These are phyloP conservation scores for Serinus canaria DNA, from an alignment of 2,113 vertebrate species.

Conservation along the genomic window DNA sequence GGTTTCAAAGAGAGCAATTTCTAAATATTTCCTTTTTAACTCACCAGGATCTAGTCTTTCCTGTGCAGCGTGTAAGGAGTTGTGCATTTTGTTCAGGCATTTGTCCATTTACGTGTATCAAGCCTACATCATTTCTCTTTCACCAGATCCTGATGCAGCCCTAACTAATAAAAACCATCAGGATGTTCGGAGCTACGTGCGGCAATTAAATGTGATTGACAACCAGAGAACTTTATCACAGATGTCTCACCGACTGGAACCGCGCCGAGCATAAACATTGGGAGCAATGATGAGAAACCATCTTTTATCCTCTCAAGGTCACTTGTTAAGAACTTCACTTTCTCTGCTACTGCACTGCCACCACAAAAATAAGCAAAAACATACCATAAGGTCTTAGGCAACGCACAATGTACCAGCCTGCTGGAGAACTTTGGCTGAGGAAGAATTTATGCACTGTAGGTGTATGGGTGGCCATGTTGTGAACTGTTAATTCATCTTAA, in stretches of 20 bases:
- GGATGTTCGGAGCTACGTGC: constrained; percentile 90
- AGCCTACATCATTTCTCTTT: constrained; percentile 56
- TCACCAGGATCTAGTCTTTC: constrained; percentile 12
- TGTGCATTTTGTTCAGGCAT: constrained; percentile 28
- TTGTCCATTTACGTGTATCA: constrained; percentile 49
- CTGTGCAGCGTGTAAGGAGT: constrained; percentile 1
- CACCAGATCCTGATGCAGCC: constrained; percentile 86
- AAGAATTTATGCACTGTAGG: constrained; percentile 25
- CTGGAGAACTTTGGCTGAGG: constrained; percentile 40
- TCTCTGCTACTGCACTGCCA: constrained; percentile 73
- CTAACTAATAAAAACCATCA: constrained; percentile 91
- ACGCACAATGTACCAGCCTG: constrained; percentile 51
- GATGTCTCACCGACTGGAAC: constrained; percentile 94
- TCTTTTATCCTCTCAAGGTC: constrained; percentile 64
- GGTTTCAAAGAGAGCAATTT: not conserved
- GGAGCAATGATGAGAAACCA: constrained; percentile 49
- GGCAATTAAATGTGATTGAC: constrained; percentile 95
- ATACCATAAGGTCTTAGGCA: constrained; percentile 44
- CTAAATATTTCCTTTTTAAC: constrained; percentile 42
- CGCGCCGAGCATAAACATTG: constrained; percentile 85
- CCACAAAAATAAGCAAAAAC: constrained; percentile 69
- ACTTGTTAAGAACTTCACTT: constrained; percentile 68
- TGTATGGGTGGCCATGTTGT: not conserved
- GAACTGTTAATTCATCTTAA: constrained; percentile 16
- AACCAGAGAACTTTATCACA: constrained; percentile 97